A percentile compares a stretch with the other conserved stretches of the same genome.
These are phyloP conservation scores for Anguilla japonica DNA, from an alignment of 2,113 vertebrate genomes.

Conservation along the genomic window DNA sequence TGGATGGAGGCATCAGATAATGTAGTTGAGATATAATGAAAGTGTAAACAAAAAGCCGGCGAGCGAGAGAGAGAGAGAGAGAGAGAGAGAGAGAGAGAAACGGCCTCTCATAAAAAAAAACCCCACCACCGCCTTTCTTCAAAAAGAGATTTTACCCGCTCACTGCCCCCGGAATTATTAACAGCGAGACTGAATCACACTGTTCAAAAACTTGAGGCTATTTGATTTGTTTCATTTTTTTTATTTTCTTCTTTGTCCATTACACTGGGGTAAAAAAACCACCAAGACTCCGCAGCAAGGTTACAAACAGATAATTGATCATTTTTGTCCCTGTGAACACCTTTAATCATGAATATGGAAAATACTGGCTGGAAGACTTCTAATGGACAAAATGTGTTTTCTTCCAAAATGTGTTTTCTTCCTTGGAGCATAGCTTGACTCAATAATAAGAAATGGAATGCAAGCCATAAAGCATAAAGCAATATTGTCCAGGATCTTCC, in stretches of 20 bases:
- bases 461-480: not conserved
- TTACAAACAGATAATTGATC: not conserved
- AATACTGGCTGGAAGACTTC: not conserved
- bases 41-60: slow-evolving; percentile 83
- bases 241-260: slow-evolving; percentile 6
- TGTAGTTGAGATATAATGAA: slow-evolving; percentile 79
- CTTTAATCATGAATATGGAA: slow-evolving; percentile 10
- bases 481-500: not conserved
- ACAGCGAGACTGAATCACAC: slow-evolving; percentile 70
- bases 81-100: slow-evolving; percentile 59
- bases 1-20: slow-evolving; percentile 80
- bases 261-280: not conserved
- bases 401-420: not conserved
- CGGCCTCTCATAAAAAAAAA: slow-evolving; percentile 73
- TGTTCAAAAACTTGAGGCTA: slow-evolving; percentile 57
- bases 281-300: not conserved
- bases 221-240: slow-evolving; percentile 40
- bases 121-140: slow-evolving; percentile 66
- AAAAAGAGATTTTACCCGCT: slow-evolving; percentile 66
- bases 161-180: slow-evolving; percentile 70
- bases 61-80: slow-evolving; percentile 10
- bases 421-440: not conserved
- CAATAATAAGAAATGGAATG: not conserved
- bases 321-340: slow-evolving; percentile 8
- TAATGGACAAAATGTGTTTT: slow-evolving; percentile 6